Base-by-base conservation (phyloP, 53 echinoderm and acorn worm species). In the Paelopatides confundens region DNA sequence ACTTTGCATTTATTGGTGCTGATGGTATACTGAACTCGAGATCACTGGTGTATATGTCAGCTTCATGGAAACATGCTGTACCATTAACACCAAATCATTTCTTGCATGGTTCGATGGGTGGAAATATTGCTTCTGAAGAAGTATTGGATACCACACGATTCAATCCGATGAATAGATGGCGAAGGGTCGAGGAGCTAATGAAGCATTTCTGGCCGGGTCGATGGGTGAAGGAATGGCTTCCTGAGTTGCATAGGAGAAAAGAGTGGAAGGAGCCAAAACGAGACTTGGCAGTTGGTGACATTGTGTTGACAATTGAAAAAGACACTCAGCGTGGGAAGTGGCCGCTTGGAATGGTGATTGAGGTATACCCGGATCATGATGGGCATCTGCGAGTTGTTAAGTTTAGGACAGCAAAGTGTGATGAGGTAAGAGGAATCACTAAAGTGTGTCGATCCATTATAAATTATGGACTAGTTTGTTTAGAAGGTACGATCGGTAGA, bases 311-410 rank as follows among this genome's bases (percentile, higher is more conserved):
- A 67, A 27, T 43, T 6, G 47, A 85, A 26, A 85, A 38, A 40
- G 85, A 68, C 8, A 85, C 35, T 7, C 15, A 9, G 0, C n/a
- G 47, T 3, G 68, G 67, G 2, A 13, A 35, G 82, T 82, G 82
- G 82, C 63, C 82, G 4, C 39, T 85, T 13, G 51, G 85, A 0
- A 67, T 48, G 68, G 47, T 46, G 5, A 28, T 46, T 11, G 34
- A 67, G 34, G 51, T 85, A 17, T 85, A 17, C 28, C 67, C 40
- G 0, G 43, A 46, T 18, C 69, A 68, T 15, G 85, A 85, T 69
- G 85, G 85, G n/a, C 85, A 85, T 85, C 29, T 66, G 4, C 35
- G 85, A 21, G 85, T 85, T 39, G 85, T 39, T 47, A 85, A 85
- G 28, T 24, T 85, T 2, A 38, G 69, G 67, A 85, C 85, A 18